A percentile compares a stretch with the other conserved stretches of the same genome.
phyloP scores from a whole-genome alignment of 2,888 invertebrate genomes.

The Coleophora deauratella region DNA sequence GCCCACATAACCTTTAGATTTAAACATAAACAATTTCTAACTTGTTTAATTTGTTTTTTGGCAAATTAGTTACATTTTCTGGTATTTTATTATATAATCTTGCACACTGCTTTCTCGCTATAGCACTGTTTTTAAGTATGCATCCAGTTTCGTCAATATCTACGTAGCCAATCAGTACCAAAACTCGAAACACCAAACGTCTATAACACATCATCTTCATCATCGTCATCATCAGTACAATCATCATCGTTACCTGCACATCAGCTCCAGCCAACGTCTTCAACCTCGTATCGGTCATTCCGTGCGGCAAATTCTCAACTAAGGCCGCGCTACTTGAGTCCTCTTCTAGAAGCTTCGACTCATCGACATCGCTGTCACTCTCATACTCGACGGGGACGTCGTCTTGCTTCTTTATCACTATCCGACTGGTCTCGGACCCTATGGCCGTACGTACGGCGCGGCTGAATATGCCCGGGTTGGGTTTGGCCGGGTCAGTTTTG shows the following conservation, averaged over 20 bases:
- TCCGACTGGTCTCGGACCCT: conserved; percentile 24
- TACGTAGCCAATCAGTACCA: neutral
- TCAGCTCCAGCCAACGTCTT: conserved; percentile 53
- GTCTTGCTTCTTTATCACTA: conserved; percentile 27
- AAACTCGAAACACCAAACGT: neutral
- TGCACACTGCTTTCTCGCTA: too few relatives aligned
- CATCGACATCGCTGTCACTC: conserved; percentile 35
- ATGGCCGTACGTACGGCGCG: conserved; percentile 53
- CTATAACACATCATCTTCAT: neutral
- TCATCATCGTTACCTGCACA: conserved; percentile 71
- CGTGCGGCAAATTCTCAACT: conserved; percentile 54
- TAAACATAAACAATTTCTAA: too few relatives aligned
- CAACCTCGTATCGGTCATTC: conserved; percentile 60
- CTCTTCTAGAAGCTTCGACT: conserved; percentile 27
- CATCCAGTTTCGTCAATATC: too few relatives aligned
- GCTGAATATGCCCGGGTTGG: conserved; percentile 51
- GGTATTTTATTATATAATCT: too few relatives aligned
- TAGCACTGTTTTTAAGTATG: too few relatives aligned
- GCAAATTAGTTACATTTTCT: too few relatives aligned
- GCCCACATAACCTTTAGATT: too few relatives aligned
- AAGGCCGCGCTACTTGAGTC: conserved; percentile 26
- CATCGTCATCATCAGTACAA: too few relatives aligned
- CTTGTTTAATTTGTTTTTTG: too few relatives aligned
- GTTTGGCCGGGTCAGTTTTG: conserved; percentile 37
- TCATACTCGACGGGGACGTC: conserved; percentile 44